Conservation (phyloP, 2,797 vertebrate genomes). For the Arrhamphus sclerolepis region DNA sequence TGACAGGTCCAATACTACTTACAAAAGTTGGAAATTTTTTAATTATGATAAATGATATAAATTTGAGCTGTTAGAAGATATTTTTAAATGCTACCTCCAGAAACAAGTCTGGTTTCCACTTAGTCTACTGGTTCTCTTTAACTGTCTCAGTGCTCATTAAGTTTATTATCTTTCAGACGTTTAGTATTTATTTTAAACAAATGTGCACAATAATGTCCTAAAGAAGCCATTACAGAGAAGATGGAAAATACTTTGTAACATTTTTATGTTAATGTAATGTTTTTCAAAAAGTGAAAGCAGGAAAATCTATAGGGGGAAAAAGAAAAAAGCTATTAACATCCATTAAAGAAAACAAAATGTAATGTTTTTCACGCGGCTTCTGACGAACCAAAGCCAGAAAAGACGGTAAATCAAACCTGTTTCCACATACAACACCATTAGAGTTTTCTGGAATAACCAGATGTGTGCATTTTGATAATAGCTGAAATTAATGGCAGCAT, state of each 20-base stretch:
- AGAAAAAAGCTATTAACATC: background rate
- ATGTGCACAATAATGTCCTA: background rate
- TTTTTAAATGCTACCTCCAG: too few relatives aligned
- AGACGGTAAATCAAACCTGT: background rate
- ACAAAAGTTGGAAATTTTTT: too few relatives aligned
- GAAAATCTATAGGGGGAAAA: background rate
- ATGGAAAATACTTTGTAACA: background rate
- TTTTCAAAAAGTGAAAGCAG: background rate
- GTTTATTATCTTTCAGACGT: background rate
- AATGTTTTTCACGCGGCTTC: background rate
- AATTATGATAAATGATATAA: too few relatives aligned
- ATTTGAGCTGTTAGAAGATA: too few relatives aligned
- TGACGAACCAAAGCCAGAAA: background rate
- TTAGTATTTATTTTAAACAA: background rate
- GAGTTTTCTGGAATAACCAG: background rate
- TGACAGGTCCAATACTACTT: too few relatives aligned
- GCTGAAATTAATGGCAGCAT: background rate
- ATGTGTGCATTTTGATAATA: slow-evolving; percentile 2
- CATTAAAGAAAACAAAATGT: background rate
- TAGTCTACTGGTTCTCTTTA: too few relatives aligned
- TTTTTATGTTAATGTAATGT: slow-evolving; percentile 9
- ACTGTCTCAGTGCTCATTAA: background rate
- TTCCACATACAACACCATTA: too few relatives aligned
- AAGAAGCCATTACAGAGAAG: slow-evolving; percentile 2
- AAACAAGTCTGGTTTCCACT: too few relatives aligned